A percentile compares a stretch with the other conserved stretches of the same genome.
These are phyloP conservation scores for Lasioglossum oenotherae DNA, from an alignment of 2,888 invertebrate species.

Conservation along the genomic window DNA sequence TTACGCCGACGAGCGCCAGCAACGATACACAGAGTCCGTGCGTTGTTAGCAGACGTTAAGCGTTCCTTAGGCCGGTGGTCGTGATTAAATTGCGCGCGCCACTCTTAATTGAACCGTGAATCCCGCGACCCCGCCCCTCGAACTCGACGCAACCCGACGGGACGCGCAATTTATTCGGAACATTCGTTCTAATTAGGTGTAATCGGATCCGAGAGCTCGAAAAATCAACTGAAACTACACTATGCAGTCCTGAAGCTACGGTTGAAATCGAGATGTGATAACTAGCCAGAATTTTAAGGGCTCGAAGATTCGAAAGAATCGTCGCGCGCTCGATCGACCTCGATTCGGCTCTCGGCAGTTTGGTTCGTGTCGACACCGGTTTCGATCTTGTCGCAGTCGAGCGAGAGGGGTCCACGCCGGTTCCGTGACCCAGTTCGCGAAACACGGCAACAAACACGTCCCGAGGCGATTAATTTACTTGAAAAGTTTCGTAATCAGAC, in stretches of 20 bases:
- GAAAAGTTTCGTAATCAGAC: slow-evolving; percentile 78
- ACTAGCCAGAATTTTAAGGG: neutral
- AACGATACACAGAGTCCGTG: slow-evolving; percentile 33
- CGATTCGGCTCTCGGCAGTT: neutral
- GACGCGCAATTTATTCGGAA: neutral
- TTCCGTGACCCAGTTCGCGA: slow-evolving; percentile 47
- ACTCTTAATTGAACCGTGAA: slow-evolving; percentile 49
- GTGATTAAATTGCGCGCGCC: slow-evolving; percentile 42
- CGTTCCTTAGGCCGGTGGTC: slow-evolving; percentile 28
- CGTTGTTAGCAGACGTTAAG: slow-evolving; percentile 37
- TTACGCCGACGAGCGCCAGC: slow-evolving; percentile 18
- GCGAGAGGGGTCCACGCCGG: slow-evolving; percentile 39
- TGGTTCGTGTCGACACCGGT: slow-evolving; percentile 25
- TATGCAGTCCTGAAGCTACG: no score
- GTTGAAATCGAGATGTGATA: no score
- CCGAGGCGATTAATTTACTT: slow-evolving; percentile 75
- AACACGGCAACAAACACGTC: slow-evolving; percentile 22
- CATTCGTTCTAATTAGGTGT: neutral
- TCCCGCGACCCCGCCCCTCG: neutral
- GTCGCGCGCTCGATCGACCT: neutral
- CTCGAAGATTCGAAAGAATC: neutral
- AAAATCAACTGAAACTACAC: no score
- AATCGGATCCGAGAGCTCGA: neutral
- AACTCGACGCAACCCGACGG: neutral
- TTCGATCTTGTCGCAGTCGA: slow-evolving; percentile 6